Evolutionary conservation across 1,140 invertebrate species (phyloP), one percentile per base, ranked within the genome.

Genomic region (Melipona quadrifasciata): DNA sequence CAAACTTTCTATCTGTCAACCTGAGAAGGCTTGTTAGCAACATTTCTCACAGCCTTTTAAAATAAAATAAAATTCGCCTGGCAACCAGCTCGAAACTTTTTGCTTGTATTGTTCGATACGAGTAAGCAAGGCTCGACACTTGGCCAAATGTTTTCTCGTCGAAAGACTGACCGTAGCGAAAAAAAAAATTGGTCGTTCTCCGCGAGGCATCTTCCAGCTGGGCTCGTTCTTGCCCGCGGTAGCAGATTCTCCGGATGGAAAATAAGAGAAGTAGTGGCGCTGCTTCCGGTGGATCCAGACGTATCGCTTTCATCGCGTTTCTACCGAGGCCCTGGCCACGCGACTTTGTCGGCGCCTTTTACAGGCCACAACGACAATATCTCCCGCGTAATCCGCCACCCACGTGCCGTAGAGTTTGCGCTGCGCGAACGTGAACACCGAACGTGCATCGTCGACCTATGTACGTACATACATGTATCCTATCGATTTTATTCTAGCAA

Each of bases 341-440:
- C 80, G 88, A 89, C 83, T 87, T 90, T 87, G 80, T 90, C 89
- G 89, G 89, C 64, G 71, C 89, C 88, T 87, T 90, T 84, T 90
- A 90, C 74, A 80, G 89, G 79, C 76, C 82, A 86, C 79, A 58
- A 78, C 84, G 75, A 68, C 70, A 16, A 31, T 87, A 88, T 68
- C 65, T 85, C 81, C 82, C 80, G 83, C 86, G 31, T 80, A 84
- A 89, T 78, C 74, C 85, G 79, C 80, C 86, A 86, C 89, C 86
- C 89, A 81, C 82, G 80, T 80, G 79, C 17, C 34, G 27, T n/a
- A 58, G 39, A 71, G 58, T 76, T 78, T 61, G 34, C 67, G n/a
- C n/a, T 31, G 58, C 74, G 75, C 81, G 77, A 47, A 64, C 55
- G 47, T 64, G 71, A 82, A 79, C 34, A 82, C 16, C 16, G 27